These are phyloP conservation scores for Achroia grisella DNA, from an alignment of 1,140 invertebrate genomes.

Conservation along the genomic window DNA sequence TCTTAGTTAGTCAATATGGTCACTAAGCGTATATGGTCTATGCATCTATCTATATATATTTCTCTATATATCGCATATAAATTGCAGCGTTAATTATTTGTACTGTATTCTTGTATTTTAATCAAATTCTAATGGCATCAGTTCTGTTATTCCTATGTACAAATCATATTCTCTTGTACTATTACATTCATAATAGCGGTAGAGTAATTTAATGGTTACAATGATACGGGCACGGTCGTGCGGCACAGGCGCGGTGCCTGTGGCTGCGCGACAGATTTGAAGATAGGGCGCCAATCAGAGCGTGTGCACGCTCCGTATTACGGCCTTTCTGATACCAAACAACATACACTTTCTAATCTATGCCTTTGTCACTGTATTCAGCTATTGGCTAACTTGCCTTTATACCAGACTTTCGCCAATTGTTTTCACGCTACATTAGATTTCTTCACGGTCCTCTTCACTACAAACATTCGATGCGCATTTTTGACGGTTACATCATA, in stretches of 20 bases:
- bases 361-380: slow-evolving; percentile 62
- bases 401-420: slow-evolving; percentile 68
- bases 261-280: slow-evolving; percentile 53
- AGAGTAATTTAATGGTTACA: neutral
- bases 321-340: slow-evolving; percentile 60
- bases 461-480: slow-evolving; percentile 31
- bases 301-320: slow-evolving; percentile 54
- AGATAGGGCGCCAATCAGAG: slow-evolving; percentile 68
- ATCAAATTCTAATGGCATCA: too few relatives aligned
- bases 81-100: too few relatives aligned
- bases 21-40: too few relatives aligned
- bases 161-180: too few relatives aligned
- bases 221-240: slow-evolving; percentile 3
- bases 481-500: slow-evolving; percentile 41
- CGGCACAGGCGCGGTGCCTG: slow-evolving; percentile 11
- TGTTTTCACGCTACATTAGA: slow-evolving; percentile 69
- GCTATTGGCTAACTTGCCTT: slow-evolving; percentile 59
- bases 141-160: too few relatives aligned
- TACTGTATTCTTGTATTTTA: too few relatives aligned
- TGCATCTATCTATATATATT: too few relatives aligned
- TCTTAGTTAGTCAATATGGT: too few relatives aligned
- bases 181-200: too few relatives aligned
- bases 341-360: slow-evolving; percentile 71
- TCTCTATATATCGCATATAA: too few relatives aligned
- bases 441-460: slow-evolving; percentile 47